phyloP scores from a whole-genome alignment of 2,113 vertebrate genomes.

The Hymenochirus boettgeri region DNA sequence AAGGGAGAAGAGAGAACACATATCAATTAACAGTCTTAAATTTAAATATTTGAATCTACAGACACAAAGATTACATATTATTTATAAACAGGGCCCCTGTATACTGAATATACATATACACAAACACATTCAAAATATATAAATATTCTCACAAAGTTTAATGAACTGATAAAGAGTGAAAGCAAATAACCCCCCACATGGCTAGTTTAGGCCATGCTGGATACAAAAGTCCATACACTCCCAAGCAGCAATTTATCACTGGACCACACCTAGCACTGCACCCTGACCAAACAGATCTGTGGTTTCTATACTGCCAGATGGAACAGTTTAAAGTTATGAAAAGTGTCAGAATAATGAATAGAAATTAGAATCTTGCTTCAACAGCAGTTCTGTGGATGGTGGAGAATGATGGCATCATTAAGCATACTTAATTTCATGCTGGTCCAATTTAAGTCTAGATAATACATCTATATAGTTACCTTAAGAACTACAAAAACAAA shows the following conservation, averaged over 20 bases:
- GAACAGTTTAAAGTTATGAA: constrained; percentile 32
- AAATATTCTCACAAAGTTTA: no score
- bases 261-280: constrained; percentile 16
- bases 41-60: no score
- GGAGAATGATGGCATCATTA: constrained; percentile 38
- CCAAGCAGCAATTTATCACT: background rate
- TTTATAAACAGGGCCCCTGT: no score
- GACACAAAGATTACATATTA: no score
- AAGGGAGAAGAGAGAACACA: no score
- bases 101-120: no score
- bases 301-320: constrained; percentile 30
- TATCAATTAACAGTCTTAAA: no score
- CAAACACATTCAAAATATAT: no score
- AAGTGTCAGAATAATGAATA: constrained; percentile 30
- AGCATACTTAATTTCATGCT: constrained; percentile 36
- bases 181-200: no score
- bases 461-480: constrained; percentile 24
- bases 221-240: background rate
- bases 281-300: constrained; percentile 26
- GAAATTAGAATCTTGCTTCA: constrained; percentile 31
- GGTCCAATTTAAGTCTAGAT: constrained; percentile 39
- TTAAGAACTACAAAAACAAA: constrained; percentile 44
- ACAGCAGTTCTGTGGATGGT: constrained; percentile 36
- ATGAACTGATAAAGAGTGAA: no score
- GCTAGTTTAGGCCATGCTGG: no score